Evolutionary conservation across 2,113 vertebrate species (phyloP).

Genomic region (Pseudorasbora parva): DNA sequence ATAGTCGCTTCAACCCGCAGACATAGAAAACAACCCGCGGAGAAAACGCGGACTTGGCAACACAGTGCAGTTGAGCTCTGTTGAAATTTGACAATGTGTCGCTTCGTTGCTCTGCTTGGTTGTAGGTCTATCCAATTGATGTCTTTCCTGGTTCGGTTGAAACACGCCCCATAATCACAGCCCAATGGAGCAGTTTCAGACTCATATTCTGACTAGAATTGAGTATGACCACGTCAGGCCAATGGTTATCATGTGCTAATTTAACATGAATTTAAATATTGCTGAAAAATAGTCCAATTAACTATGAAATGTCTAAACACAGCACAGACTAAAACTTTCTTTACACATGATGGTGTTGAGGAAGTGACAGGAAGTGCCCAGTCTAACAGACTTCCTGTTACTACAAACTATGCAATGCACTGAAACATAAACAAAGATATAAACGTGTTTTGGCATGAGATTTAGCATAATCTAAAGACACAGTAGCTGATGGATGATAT

Average conservation of each 20-base stretch:
- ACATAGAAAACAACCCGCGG: no score
- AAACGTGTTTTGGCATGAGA: neutral
- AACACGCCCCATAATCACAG: no score
- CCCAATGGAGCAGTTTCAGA: no score
- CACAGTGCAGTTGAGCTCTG: no score
- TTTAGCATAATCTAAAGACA: neutral
- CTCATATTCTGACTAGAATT: no score
- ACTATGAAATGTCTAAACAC: neutral
- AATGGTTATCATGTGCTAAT: neutral
- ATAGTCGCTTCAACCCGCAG: no score
- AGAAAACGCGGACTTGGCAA: no score
- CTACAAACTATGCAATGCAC: neutral
- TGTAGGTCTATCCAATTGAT: no score
- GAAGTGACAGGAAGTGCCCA: constrained; percentile 48
- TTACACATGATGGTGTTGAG: neutral
- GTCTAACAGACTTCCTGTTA: constrained; percentile 37
- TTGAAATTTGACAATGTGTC: no score
- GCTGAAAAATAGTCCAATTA: neutral
- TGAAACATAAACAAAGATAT: neutral
- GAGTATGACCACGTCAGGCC: no score
- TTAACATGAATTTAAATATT: neutral
- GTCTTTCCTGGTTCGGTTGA: no score
- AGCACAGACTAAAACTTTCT: neutral
- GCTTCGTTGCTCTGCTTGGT: no score
- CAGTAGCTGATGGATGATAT: neutral